Evolutionary conservation across 1,140 invertebrate genomes (phyloP), one percentile per base, ranked within the genome.

Genomic region (Meloidogyne chitwoodi): DNA sequence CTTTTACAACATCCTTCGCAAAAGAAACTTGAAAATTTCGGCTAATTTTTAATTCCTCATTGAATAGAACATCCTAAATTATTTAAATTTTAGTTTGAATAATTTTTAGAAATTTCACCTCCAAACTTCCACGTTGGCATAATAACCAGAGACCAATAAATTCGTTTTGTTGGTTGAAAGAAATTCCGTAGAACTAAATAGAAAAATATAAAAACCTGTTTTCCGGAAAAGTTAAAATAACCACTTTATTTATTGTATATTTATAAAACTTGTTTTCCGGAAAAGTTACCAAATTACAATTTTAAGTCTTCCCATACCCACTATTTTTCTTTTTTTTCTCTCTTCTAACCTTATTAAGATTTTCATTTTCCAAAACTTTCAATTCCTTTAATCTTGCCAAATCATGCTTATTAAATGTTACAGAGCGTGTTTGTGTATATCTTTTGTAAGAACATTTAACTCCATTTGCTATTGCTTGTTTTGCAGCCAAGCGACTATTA

Each of bases 141-240:
- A 86, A 68, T 34, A 87, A 19, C 85, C 85, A 86, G 27, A 87
- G 74, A 1, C 86, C 85, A 48, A 86, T 78, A 22, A 86, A 80
- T 61, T 86, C 85, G 66, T 86, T 86, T 75, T 87, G 84, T 64
- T 86, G 85, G 64, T 87, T 87, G 78, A 86, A 86, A 24, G 80
- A 81, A 69, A 86, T 86, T 12, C 85, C 85, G 67, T 87, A 87
- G 66, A 86, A 86, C 76, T 56, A 1, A n/a, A 56, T n/a, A 56
- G 5, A 56, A n/a, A 56, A 14, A 56, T 8, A 4, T 56, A 44
- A 8, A 44, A 44, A 44, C 12, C 16, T 44, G 12, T 41, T 44
- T 44, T 44, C 19, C 19, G 14, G 34, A 38, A 6, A 38, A 38
- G 10, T 38, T 38, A 6, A 38, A 4, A 38, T 38, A 8, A 38